These are phyloP conservation scores for Masnerella sp. DNA, from an alignment of 2,888 invertebrate species.

Conservation along the genomic window DNA sequence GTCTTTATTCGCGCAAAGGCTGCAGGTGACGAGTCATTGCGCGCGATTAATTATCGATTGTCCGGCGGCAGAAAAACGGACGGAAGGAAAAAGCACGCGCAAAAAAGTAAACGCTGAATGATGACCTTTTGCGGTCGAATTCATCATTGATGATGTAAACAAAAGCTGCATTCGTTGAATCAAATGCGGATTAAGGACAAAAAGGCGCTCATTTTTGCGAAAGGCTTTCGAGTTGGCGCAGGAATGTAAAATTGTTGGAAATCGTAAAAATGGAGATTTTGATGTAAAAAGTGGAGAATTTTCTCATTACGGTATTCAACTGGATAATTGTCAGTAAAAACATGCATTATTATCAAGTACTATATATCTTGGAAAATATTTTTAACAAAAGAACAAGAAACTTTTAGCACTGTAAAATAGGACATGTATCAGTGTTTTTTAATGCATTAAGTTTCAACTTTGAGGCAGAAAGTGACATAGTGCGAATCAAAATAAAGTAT, in stretches of 20 bases:
- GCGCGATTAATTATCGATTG: conserved; percentile 32
- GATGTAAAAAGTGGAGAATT: too few species aligned
- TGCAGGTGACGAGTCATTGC: conserved; percentile 20
- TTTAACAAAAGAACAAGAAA: too few species aligned
- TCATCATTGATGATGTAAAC: conserved; percentile 28
- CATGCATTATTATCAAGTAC: too few species aligned
- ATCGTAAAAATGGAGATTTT: conserved; percentile 9
- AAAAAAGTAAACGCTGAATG: conserved; percentile 9
- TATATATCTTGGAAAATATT: too few species aligned
- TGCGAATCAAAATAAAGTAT: too few species aligned
- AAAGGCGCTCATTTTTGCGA: conserved; percentile 25
- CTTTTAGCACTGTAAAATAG: too few species aligned
- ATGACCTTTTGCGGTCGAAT: conserved; percentile 6
- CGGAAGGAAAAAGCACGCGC: not conserved
- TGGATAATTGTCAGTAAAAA: too few species aligned
- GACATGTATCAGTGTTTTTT: too few species aligned
- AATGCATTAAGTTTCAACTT: too few species aligned
- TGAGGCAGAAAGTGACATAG: too few species aligned
- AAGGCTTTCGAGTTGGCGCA: too few species aligned
- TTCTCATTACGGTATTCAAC: too few species aligned
- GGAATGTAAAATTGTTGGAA: conserved; percentile 4
- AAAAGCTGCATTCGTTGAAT: conserved; percentile 29
- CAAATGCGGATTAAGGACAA: conserved; percentile 27
- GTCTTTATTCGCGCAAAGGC: conserved; percentile 10
- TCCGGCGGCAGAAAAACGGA: not conserved